Evolutionary conservation across 2,797 vertebrate species (phyloP), one percentile per base, ranked within the genome.

Genomic region (Sebastes minor): DNA sequence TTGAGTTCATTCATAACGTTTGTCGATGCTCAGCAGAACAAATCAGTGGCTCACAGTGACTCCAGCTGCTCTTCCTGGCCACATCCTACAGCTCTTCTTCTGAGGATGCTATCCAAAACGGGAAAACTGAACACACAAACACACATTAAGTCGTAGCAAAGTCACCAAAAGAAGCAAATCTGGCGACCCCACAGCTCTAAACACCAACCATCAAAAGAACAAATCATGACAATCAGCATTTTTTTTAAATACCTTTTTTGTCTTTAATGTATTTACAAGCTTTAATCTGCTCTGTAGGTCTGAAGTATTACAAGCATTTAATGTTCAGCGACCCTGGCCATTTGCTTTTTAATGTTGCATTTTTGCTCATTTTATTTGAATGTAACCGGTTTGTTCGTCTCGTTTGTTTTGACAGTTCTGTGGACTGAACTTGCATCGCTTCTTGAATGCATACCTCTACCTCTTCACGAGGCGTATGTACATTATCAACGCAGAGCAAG

Each of bases 191-290:
- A 73, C 46, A 33, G 7, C 18, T 67, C 23, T 12, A 27, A 74
- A 76, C 46, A 68, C 3, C 22, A 52, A 7, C 27, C 49, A 42
- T 4, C 8, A 74, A 81, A 85, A 85, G 57, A 89, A 88, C 25
- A 88, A 88, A 90, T 84, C 75, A 89, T 38, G 60, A 85, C 84
- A 88, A 87, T 78, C 49, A 57, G 23, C 55, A 52, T 32, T 79
- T 78, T 78, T 94, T 94, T 94, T 90, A 94, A 94, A 95, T 93
- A 92, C 86, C 86, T 93, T 96, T 96, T 94, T 94, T 85, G 88
- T 95, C 93, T 96, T 96, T 96, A 96, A 97, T 98, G 93, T 98
- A 98, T 99, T 98, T 98, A 99, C 97, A 99, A 97, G 97, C 96
- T 97, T 98, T 97, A 96, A 96, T 95, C 96, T 96, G 96, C 94